Evolutionary conservation across 1,140 invertebrate species (phyloP).

Genomic region (Watersipora subatra): DNA sequence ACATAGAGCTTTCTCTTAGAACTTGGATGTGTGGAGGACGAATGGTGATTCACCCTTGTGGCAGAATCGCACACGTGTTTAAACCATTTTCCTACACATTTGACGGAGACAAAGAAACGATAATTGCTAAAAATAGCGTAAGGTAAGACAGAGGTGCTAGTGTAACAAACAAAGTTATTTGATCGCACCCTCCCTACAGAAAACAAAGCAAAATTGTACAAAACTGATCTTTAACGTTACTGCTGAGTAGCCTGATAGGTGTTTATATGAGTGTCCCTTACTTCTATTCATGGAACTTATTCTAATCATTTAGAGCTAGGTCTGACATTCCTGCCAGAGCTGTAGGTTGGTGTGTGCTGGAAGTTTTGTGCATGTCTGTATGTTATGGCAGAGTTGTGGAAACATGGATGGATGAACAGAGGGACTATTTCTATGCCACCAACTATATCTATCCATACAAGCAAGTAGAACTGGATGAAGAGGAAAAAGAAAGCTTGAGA

Average conservation of each 20-base stretch:
- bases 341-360: no score
- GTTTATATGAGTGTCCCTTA: no score
- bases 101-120: background rate
- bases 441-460: background rate
- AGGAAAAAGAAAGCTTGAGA: background rate
- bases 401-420: background rate
- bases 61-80: slow-evolving; percentile 28
- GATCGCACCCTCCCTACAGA: no score
- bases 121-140: background rate
- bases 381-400: background rate
- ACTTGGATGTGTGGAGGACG: slow-evolving; percentile 93
- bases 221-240: no score
- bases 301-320: no score
- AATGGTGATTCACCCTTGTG: slow-evolving; percentile 65
- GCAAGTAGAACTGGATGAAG: background rate
- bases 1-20: slow-evolving; percentile 87
- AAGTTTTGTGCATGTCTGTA: no score
- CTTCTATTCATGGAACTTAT: no score
- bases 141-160: no score
- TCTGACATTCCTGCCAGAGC: no score
- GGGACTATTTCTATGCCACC: background rate
- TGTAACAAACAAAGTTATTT: no score
- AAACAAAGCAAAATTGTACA: no score
- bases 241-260: no score
- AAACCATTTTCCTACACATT: slow-evolving; percentile 2